A percentile compares a stretch with the other conserved stretches of the same genome.
Conservation (phyloP, 2,797 vertebrate genomes). For the Furcifer pardalis region DNA sequence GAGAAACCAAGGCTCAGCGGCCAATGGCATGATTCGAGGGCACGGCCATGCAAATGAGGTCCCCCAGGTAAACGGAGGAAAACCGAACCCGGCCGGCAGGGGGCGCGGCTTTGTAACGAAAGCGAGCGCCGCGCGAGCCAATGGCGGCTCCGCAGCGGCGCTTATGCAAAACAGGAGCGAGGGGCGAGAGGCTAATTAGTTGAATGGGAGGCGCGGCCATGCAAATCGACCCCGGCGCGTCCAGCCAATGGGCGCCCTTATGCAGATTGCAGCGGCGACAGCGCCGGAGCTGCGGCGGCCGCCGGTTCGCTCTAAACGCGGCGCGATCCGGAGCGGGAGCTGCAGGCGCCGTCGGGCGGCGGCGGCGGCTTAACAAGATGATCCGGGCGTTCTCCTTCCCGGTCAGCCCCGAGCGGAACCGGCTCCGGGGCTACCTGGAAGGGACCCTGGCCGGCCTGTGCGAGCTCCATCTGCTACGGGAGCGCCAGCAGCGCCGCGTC, state of each 20-base stretch:
- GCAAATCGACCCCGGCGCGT: neutral
- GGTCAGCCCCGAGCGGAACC: slow-evolving; percentile 82
- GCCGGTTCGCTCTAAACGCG: neutral
- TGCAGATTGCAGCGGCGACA: slow-evolving; percentile 71
- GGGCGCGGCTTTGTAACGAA: neutral
- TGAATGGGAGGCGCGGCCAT: slow-evolving; percentile 11
- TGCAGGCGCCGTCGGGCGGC: neutral
- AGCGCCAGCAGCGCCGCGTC: slow-evolving; percentile 88
- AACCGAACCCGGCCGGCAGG: no score
- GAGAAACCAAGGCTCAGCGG: neutral
- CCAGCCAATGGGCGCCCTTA: slow-evolving; percentile 46
- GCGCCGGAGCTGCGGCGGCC: slow-evolving; percentile 38
- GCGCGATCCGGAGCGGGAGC: neutral
- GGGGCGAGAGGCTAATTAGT: neutral
- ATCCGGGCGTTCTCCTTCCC: slow-evolving; percentile 84
- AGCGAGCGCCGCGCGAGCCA: neutral
- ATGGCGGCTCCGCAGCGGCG: neutral
- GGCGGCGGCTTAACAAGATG: slow-evolving; percentile 63
- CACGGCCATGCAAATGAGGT: neutral
- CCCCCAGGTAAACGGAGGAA: neutral
- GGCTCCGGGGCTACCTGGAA: slow-evolving; percentile 86
- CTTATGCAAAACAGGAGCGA: neutral
- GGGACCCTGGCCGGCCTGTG: slow-evolving; percentile 86
- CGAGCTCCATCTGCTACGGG: slow-evolving; percentile 86
- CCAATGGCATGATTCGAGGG: slow-evolving; percentile 36